Evolutionary conservation across 1,140 invertebrate genomes (phyloP).

Genomic region (Sipha flava): DNA sequence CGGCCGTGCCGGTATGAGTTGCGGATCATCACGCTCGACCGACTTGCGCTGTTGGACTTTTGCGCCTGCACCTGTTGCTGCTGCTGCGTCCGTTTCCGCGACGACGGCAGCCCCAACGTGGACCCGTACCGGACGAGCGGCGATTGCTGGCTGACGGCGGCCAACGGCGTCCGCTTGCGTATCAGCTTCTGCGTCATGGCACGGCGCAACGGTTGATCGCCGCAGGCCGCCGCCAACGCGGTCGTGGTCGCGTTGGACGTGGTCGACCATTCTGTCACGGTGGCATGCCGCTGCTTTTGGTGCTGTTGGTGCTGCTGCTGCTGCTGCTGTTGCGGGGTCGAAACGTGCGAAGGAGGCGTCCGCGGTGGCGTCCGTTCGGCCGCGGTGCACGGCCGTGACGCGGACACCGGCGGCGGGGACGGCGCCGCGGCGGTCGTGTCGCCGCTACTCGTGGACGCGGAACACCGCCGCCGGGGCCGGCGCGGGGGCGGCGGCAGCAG

Average conservation of each 20-base stretch:
- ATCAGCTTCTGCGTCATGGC: conserved; percentile 1
- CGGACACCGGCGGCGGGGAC: not conserved
- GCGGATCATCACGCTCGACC: conserved; percentile 68
- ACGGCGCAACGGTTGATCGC: not conserved
- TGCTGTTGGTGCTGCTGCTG: not conserved
- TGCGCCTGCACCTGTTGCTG: conserved; percentile 43
- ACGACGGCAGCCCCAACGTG: conserved; percentile 24
- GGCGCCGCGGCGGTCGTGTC: not conserved
- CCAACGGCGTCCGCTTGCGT: not conserved
- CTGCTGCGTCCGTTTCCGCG: not conserved
- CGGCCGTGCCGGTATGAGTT: conserved; percentile 71
- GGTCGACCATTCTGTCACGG: not conserved
- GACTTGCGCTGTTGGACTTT: conserved; percentile 58
- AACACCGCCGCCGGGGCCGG: not conserved
- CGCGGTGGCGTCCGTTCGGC: not conserved
- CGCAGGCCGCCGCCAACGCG: not conserved
- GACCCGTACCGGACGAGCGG: conserved; percentile 24
- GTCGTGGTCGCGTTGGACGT: conserved; percentile 31
- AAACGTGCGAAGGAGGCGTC: not conserved
- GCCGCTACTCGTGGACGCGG: not conserved
- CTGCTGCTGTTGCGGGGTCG: not conserved
- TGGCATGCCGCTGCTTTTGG: too few species aligned
- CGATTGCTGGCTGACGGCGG: not conserved
- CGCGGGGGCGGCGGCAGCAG: not conserved
- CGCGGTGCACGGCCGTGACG: not conserved